These are phyloP conservation scores for Homalodisca vitripennis DNA, from an alignment of 1,140 invertebrate genomes.

Conservation along the genomic window DNA sequence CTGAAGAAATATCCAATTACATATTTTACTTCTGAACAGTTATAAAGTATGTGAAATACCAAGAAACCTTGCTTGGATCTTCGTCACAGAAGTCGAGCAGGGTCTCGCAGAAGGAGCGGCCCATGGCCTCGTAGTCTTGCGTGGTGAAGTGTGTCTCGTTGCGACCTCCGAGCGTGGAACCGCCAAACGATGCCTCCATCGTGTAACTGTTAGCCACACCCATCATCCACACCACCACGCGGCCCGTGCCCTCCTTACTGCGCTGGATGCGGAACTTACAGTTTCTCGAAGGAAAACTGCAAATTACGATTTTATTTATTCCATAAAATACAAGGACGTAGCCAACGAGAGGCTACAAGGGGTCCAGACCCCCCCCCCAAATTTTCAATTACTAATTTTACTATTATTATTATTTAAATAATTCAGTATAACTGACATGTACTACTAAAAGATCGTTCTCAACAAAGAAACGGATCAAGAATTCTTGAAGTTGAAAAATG, in stretches of 20 bases:
- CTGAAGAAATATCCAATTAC: too few relatives aligned
- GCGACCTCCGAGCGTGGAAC: conserved; percentile 75
- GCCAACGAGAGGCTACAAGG: too few relatives aligned
- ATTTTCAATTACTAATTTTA: too few relatives aligned
- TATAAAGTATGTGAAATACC: too few relatives aligned
- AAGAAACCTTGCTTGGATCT: conserved; percentile 75
- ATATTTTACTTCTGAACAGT: too few relatives aligned
- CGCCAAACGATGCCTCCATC: conserved; percentile 91
- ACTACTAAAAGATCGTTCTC: too few relatives aligned
- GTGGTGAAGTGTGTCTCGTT: conserved; percentile 84
- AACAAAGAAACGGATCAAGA: too few relatives aligned
- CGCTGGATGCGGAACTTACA: conserved; percentile 93
- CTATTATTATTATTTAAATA: too few relatives aligned
- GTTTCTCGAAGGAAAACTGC: conserved; percentile 89
- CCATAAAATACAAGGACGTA: background rate
- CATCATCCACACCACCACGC: conserved; percentile 92
- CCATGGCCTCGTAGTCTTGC: conserved; percentile 78
- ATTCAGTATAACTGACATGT: too few relatives aligned
- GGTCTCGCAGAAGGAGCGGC: conserved; percentile 88
- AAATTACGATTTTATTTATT: conserved; percentile 41
- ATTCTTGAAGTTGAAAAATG: too few relatives aligned
- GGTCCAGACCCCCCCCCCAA: too few relatives aligned
- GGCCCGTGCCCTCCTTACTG: conserved; percentile 88
- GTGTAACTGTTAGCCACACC: conserved; percentile 93
- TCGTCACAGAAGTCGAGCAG: conserved; percentile 88